Base-by-base conservation (phyloP, 2,888 invertebrate genomes). In the Halictus quadricinctus region DNA sequence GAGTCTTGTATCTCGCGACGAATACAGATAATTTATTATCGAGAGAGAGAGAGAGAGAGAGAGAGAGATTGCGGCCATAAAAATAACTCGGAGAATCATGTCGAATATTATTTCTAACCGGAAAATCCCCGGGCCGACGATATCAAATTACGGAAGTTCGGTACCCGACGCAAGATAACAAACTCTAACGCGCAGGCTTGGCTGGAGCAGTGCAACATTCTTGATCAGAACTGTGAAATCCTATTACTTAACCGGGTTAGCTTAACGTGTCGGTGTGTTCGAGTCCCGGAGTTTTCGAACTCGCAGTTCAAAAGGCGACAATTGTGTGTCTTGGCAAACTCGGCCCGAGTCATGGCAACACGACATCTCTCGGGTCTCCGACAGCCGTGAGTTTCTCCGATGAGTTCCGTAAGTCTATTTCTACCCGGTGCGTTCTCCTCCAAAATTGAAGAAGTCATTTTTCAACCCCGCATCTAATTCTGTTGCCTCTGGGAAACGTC, bases 291-390 rank as follows among this genome's bases (percentile, higher is more conserved):
- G 58, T 73, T 81, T 69, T 81, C 76, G 66, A 60, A 48, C 8
- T 69, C 13, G 21, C 46, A 70, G 60, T 69, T 81, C 43, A 70
- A 77, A 70, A 74, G 21, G 48, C 50, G 73, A 72, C 72, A 60
- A 74, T 54, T 48, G 64, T 75, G 60, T 77, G 69, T 50, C 60
- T 77, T 74, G 77, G 75, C 85, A 86, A 91, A 88, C 89, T 92
- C 81, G 74, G 3, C 3, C 80, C 79, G 80, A 82, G 88, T 91
- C 89, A 91, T 91, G 87, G 90, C 85, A 90, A 91, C 89, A 85
- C 89, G 72, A 81, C 79, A 29, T 64, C 81, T 84, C 80, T 7
- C 54, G 76, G 46, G 58, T 43, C 48, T 48, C 54, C 66, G 74
- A 73, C 83, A 64, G 64, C 69, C 72, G n/a, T 36, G 72, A 83